Evolutionary conservation across 2,888 invertebrate genomes (phyloP), one percentile per base, ranked within the genome.

Genomic region (Iselma pallidipennis): DNA sequence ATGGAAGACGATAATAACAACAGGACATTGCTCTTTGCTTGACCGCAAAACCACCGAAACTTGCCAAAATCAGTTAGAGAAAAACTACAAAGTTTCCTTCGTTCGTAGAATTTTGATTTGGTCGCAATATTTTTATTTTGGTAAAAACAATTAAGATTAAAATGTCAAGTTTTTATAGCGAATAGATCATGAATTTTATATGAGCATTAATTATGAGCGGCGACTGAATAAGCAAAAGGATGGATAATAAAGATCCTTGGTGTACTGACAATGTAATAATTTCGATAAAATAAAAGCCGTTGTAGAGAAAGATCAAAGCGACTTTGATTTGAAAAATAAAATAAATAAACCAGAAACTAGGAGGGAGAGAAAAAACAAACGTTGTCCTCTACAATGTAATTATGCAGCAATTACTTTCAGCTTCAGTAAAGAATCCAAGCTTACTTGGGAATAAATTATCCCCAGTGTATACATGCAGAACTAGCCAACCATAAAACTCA

Each of bases 331-430:
- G 50, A 28, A 50, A 26, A 28, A n/a, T 28, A 28, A 33, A 33
- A 33, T 37, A 7, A 16, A 37, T n/a, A n/a, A n/a, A n/a, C n/a
- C n/a, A 37, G 14, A 7, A 14, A 37, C 10, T 16, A 16, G 19
- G 2, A 37, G 37, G 19, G 1, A 16, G 16, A 37, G 16, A 16
- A 31, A 4, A 12, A 14, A 37, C 7, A 37, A 37, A 16, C n/a
- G 19, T 37, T 37, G 37, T 37, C 37, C 37, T 37, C 9, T 23
- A 60, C 59, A 60, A 61, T 57, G 57, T 56, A 48, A 57, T 61
- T 61, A 57, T 61, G 50, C 29, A 49, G 53, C 56, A 56, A 61
- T 61, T 61, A 61, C 57, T 57, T 61, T 61, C 61, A 51, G 53
- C 61, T 57, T 61, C 57, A 28, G 45, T 48, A 53, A 52, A 59